These are phyloP conservation scores for Lepidochitona cinerea DNA, from an alignment of 2,888 invertebrate species.

Conservation along the genomic window DNA sequence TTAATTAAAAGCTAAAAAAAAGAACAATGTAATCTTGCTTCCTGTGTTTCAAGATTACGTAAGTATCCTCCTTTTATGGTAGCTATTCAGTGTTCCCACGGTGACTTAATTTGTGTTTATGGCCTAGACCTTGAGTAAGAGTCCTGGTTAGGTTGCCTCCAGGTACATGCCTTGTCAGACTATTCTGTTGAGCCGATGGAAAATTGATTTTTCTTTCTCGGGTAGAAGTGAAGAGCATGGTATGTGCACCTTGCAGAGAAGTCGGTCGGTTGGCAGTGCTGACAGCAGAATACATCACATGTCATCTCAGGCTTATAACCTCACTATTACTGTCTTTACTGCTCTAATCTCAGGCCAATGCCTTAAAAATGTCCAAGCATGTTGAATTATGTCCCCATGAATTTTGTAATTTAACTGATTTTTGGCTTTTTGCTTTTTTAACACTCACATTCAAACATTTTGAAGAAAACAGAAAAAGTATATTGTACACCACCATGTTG, in stretches of 20 bases:
- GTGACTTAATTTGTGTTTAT: background rate
- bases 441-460: too few species aligned
- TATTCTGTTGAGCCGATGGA: background rate
- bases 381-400: too few species aligned
- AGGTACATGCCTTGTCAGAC: background rate
- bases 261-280: background rate
- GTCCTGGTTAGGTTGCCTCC: background rate
- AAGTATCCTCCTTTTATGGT: background rate
- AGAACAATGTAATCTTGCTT: too few species aligned
- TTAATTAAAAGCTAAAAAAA: too few species aligned
- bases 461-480: too few species aligned
- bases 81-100: background rate
- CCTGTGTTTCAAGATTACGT: background rate
- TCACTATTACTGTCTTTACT: too few species aligned
- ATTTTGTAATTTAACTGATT: too few species aligned
- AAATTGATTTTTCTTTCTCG: conserved; percentile 5
- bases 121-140: background rate
- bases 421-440: too few species aligned
- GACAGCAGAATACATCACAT: background rate
- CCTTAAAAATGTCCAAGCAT: too few species aligned
- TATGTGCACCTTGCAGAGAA: background rate
- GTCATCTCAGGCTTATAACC: background rate
- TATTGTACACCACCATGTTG: too few species aligned
- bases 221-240: background rate
- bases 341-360: too few species aligned